These are phyloP conservation scores for Melanotaenia parkinsoni DNA, from an alignment of 2,797 vertebrate genomes.

Conservation along the genomic window DNA sequence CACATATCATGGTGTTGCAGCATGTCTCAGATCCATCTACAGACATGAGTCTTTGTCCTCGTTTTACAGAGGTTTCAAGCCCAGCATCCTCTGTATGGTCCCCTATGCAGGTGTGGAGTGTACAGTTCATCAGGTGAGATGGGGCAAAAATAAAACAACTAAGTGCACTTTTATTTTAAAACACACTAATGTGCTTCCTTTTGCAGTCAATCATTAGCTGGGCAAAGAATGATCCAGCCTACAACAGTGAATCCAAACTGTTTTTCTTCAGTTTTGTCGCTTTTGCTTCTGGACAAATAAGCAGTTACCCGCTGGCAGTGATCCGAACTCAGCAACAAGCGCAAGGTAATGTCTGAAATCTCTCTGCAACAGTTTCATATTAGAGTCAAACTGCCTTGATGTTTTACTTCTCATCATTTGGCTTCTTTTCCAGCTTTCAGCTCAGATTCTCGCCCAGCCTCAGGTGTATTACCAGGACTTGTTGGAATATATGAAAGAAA, in stretches of 20 bases:
- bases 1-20: slow-evolving; percentile 70
- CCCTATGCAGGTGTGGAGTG: slow-evolving; percentile 85
- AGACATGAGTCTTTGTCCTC: slow-evolving; percentile 73
- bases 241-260: slow-evolving; percentile 78
- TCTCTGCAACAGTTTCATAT: not conserved
- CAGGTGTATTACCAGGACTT: slow-evolving; percentile 69
- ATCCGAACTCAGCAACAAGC: slow-evolving; percentile 84
- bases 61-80: slow-evolving; percentile 84
- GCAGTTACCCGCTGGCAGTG: slow-evolving; percentile 83
- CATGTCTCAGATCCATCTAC: slow-evolving; percentile 76
- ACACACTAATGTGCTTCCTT: slow-evolving; percentile 3
- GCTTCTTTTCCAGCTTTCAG: slow-evolving; percentile 77
- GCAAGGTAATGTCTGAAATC: slow-evolving; percentile 64
- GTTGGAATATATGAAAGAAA: slow-evolving; percentile 73
- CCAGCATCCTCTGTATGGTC: slow-evolving; percentile 84
- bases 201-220: slow-evolving; percentile 82
- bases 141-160: not conserved
- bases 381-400: not conserved
- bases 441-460: slow-evolving; percentile 51
- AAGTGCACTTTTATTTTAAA: not conserved
- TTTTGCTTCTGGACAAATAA: slow-evolving; percentile 81
- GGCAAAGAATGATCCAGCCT: slow-evolving; percentile 73
- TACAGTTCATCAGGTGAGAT: slow-evolving; percentile 81
- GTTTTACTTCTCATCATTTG: slow-evolving; percentile 22
- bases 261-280: slow-evolving; percentile 85